phyloP scores from a whole-genome alignment of 2,888 invertebrate genomes.

The Nudaria mundana region DNA sequence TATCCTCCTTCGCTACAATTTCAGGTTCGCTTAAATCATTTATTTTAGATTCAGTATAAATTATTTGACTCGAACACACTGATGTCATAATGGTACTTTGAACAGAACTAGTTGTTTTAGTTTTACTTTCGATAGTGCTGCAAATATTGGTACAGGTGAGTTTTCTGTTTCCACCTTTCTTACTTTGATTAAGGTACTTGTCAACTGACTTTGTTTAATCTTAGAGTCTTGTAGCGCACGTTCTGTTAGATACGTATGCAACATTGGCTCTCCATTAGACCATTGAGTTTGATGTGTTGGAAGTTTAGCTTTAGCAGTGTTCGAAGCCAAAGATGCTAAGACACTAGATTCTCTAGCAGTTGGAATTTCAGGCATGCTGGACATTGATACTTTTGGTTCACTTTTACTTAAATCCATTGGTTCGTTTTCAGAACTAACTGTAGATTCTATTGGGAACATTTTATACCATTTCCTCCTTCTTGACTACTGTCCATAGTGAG shows the following conservation, averaged over 20 bases:
- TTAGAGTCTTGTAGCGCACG: constrained; percentile 85
- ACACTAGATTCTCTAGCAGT: constrained; percentile 83
- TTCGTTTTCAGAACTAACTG: constrained; percentile 73
- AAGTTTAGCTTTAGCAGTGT: constrained; percentile 82
- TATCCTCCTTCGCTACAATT: constrained; percentile 43
- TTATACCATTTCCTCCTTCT: constrained; percentile 48
- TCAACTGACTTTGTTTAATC: constrained; percentile 85
- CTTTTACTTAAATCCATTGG: constrained; percentile 76
- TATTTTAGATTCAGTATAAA: constrained; percentile 36
- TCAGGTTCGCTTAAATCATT: constrained; percentile 35
- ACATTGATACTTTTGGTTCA: constrained; percentile 53
- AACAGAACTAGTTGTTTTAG: constrained; percentile 30
- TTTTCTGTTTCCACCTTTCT: constrained; percentile 63
- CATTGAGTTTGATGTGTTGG: constrained; percentile 81
- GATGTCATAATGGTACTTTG: constrained; percentile 34
- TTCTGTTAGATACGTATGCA: constrained; percentile 87
- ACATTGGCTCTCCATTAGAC: constrained; percentile 83
- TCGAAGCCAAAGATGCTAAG: constrained; percentile 83
- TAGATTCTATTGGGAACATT: constrained; percentile 50
- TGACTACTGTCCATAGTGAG: constrained; percentile 44
- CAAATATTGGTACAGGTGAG: constrained; percentile 47
- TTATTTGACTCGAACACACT: constrained; percentile 31
- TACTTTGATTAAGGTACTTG: constrained; percentile 57
- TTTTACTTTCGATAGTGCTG: constrained; percentile 35
- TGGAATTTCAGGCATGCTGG: constrained; percentile 76